These are phyloP conservation scores for Oncorhynchus kisutch DNA, from an alignment of 2,113 vertebrate genomes.

Conservation along the genomic window DNA sequence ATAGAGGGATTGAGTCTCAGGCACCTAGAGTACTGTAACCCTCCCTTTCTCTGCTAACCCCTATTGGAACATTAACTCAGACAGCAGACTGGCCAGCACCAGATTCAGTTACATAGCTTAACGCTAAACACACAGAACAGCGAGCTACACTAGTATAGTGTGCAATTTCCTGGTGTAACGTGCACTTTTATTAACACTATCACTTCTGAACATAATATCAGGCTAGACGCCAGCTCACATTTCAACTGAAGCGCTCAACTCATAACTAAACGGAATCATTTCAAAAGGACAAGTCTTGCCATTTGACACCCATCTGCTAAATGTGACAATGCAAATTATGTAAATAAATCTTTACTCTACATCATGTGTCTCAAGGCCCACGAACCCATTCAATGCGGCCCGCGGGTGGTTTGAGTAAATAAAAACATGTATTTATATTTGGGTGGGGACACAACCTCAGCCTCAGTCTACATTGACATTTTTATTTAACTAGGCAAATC, in stretches of 20 bases:
- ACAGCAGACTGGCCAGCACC: not conserved
- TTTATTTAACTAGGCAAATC: too few species aligned
- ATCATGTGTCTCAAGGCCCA: too few species aligned
- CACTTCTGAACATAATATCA: not conserved
- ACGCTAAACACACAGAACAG: not conserved
- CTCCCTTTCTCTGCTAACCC: slow-evolving; percentile 11
- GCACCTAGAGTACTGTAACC: not conserved
- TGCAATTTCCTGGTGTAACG: not conserved
- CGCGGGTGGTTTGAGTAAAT: too few species aligned
- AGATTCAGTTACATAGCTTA: not conserved
- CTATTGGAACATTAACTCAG: not conserved
- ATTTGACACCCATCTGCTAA: not conserved
- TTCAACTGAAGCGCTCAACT: not conserved
- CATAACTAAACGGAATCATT: not conserved
- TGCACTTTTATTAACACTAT: not conserved
- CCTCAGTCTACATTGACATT: too few species aligned
- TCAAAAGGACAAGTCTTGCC: not conserved
- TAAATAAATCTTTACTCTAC: too few species aligned
- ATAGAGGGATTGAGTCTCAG: not conserved
- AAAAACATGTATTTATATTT: too few species aligned
- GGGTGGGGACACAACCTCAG: too few species aligned
- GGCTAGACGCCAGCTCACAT: not conserved
- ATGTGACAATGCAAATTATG: not conserved
- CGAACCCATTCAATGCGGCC: too few species aligned
- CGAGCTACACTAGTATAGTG: not conserved